phyloP scores from a whole-genome alignment of 2,113 vertebrate species.

The Varanus komodoensis region DNA sequence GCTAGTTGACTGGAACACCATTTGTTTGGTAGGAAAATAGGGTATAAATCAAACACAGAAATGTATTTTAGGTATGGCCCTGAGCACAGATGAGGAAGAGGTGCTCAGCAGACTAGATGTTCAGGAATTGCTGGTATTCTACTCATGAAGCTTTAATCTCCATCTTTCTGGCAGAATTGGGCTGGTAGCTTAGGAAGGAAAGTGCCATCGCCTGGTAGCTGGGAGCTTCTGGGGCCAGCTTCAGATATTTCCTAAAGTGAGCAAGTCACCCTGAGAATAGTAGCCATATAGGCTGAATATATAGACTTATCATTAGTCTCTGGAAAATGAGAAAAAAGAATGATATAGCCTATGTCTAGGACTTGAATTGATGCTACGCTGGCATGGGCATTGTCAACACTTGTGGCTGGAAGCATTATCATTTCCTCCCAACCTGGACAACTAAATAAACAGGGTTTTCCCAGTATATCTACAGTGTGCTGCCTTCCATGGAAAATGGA shows the following conservation, averaged over 20 bases:
- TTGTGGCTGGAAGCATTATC: not conserved
- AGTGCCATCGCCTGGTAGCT: not conserved
- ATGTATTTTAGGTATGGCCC: not conserved
- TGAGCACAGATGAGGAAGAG: too few species aligned
- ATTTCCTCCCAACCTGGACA: not conserved
- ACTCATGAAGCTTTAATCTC: not conserved
- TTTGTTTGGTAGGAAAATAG: too few species aligned
- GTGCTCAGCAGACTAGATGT: not conserved
- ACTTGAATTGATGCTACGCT: not conserved
- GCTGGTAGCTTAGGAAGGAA: too few species aligned
- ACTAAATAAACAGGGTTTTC: not conserved
- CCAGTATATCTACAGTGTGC: not conserved
- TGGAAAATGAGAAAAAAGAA: not conserved
- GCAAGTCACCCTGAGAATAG: not conserved
- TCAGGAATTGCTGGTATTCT: not conserved
- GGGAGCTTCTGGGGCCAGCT: not conserved
- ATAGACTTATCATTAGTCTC: too few species aligned
- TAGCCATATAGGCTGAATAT: not conserved
- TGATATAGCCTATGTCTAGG: not conserved
- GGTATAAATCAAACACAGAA: too few species aligned
- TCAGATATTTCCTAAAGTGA: too few species aligned
- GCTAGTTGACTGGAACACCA: too few species aligned
- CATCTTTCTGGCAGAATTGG: too few species aligned
- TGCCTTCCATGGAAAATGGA: not conserved
- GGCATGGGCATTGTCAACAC: not conserved